Percentiles rank a stretch among this genome's conserved stretches.
Conservation (phyloP, 1,140 invertebrate genomes). For the Hypsibius dujardini region DNA sequence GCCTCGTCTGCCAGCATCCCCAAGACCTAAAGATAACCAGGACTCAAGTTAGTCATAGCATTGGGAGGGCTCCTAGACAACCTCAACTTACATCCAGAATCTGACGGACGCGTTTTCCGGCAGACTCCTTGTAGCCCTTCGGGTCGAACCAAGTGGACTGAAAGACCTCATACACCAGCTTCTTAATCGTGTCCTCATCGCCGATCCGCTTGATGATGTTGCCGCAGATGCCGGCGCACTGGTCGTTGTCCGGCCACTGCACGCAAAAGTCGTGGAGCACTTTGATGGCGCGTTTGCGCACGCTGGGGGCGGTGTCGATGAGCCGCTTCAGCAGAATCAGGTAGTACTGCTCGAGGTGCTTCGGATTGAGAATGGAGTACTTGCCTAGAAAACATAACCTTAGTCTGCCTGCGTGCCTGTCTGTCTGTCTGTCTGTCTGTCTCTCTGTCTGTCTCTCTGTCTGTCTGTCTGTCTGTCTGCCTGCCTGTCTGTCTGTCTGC, state of each 20-base stretch:
- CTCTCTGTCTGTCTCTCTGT: too few relatives aligned
- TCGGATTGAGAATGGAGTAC: constrained; percentile 83
- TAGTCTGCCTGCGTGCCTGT: too few relatives aligned
- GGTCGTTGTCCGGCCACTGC: constrained; percentile 81
- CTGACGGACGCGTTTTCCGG: constrained; percentile 72
- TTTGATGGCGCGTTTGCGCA: constrained; percentile 93
- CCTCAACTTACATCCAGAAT: constrained; percentile 66
- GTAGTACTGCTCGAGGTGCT: constrained; percentile 91
- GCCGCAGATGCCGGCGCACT: constrained; percentile 94
- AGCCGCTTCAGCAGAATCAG: constrained; percentile 86
- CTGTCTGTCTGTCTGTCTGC: too few relatives aligned
- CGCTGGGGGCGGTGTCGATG: constrained; percentile 91
- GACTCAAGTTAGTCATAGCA: too few relatives aligned
- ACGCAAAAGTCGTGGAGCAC: constrained; percentile 95
- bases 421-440: too few relatives aligned
- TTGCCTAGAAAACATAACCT: too few relatives aligned
- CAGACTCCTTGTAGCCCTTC: constrained; percentile 45
- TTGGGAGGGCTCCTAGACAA: too few relatives aligned
- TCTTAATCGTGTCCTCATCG: constrained; percentile 71
- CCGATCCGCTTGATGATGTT: constrained; percentile 94
- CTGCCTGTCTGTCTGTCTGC: too few relatives aligned
- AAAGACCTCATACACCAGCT: constrained; percentile 95
- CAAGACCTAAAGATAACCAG: too few relatives aligned
- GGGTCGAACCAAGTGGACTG: constrained; percentile 53
- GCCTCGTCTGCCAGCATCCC: constrained; percentile 48